Evolutionary conservation across 2,888 invertebrate species (phyloP).

Genomic region (Adela reaumurella): DNA sequence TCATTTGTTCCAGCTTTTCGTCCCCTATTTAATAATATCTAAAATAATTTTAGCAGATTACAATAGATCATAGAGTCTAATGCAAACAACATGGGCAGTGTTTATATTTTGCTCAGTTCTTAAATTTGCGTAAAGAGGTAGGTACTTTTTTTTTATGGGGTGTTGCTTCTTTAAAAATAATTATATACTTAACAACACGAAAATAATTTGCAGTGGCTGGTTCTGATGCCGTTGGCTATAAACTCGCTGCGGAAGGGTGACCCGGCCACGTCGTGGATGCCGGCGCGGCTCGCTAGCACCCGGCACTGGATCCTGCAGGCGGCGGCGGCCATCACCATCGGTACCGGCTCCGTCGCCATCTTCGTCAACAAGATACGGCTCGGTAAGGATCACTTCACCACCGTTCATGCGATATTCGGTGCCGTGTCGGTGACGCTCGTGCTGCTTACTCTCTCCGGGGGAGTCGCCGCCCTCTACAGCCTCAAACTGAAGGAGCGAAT

Average conservation of each 20-base stretch:
- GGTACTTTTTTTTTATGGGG: neutral
- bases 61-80: too few relatives aligned
- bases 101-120: too few relatives aligned
- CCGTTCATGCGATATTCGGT: constrained; percentile 44
- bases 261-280: constrained; percentile 51
- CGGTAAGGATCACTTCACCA: constrained; percentile 30
- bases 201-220: constrained; percentile 49
- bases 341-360: constrained; percentile 37
- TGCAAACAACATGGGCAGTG: too few relatives aligned
- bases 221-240: constrained; percentile 45
- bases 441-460: constrained; percentile 38
- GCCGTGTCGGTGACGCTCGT: constrained; percentile 37
- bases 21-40: too few relatives aligned
- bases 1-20: too few relatives aligned
- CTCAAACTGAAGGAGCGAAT: constrained; percentile 40
- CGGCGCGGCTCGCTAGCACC: constrained; percentile 40
- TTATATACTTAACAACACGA: too few relatives aligned
- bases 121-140: neutral
- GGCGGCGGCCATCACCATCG: constrained; percentile 23
- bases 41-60: too few relatives aligned
- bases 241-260: constrained; percentile 48
- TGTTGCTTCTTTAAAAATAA: neutral
- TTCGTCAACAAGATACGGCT: constrained; percentile 36
- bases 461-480: constrained; percentile 40
- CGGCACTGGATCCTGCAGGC: constrained; percentile 49